A percentile compares a stretch with the other conserved stretches of the same genome.
phyloP scores from a whole-genome alignment of 2,113 vertebrate genomes.

The Tyto alba region DNA sequence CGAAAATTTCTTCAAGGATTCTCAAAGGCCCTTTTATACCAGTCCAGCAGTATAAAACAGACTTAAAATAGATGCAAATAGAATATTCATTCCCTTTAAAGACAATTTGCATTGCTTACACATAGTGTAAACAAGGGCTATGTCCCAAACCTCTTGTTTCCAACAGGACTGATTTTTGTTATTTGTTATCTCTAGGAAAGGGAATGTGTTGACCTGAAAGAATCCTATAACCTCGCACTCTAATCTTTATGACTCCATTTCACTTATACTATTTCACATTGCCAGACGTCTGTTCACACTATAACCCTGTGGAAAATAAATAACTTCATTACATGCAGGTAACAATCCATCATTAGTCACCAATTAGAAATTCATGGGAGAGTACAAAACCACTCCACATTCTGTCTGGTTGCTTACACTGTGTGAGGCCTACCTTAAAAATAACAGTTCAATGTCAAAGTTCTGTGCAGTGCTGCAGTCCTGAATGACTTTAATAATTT shows the following conservation, averaged over 20 bases:
- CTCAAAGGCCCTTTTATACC: neutral
- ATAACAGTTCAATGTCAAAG: neutral
- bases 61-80: neutral
- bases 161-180: neutral
- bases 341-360: conserved; percentile 18
- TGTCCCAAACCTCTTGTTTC: neutral
- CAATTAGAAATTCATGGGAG: conserved; percentile 48
- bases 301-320: conserved; percentile 22
- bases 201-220: neutral
- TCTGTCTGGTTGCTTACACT: neutral
- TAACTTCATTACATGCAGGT: neutral
- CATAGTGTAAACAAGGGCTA: neutral
- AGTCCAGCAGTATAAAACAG: neutral
- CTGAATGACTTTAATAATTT: no score
- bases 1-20: neutral
- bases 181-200: neutral
- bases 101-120: neutral
- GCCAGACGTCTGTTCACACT: neutral
- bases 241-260: conserved; percentile 12
- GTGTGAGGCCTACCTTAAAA: neutral
- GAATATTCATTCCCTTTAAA: neutral
- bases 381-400: neutral
- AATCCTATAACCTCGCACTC: neutral
- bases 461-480: neutral
- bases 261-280: neutral